Conservation (phyloP, 2,113 vertebrate genomes). For the Acanthochromis polyacanthus region DNA sequence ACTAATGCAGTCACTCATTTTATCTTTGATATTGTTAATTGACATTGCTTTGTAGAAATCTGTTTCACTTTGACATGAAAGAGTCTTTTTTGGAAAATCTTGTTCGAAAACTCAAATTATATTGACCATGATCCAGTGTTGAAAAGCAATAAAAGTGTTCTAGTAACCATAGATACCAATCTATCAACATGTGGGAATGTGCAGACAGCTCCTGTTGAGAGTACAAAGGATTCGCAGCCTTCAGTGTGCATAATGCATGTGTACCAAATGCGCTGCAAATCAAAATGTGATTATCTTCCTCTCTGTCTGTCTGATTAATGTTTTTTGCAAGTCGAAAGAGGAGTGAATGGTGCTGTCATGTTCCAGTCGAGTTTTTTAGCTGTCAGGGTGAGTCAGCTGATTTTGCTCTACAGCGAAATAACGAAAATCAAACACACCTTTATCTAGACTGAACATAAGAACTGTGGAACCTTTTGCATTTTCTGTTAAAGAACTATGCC, state of each 20-base stretch:
- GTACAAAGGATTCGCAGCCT: conserved; percentile 22
- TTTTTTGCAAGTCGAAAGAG: not conserved
- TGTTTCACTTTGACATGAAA: too few species aligned
- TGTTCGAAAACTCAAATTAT: too few species aligned
- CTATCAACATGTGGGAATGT: not conserved
- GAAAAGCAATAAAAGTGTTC: too few species aligned
- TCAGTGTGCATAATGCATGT: conserved; percentile 26
- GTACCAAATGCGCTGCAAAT: conserved; percentile 14
- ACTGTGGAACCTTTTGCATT: not conserved
- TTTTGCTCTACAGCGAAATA: conserved; percentile 18
- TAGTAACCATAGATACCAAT: not conserved
- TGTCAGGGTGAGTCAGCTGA: conserved; percentile 1
- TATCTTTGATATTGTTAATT: too few species aligned
- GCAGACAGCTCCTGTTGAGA: not conserved
- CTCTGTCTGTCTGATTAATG: conserved; percentile 39
- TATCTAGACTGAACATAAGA: not conserved
- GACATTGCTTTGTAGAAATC: too few species aligned
- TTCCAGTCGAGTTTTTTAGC: not conserved
- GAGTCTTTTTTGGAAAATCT: too few species aligned
- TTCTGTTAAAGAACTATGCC: not conserved
- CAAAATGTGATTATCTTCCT: conserved; percentile 50
- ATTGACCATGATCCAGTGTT: too few species aligned
- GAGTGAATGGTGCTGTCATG: conserved; percentile 3
- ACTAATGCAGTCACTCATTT: too few species aligned
- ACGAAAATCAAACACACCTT: conserved; percentile 10